Conservation (phyloP, 2,113 vertebrate species). For the Melanotaenia duboulayi region DNA sequence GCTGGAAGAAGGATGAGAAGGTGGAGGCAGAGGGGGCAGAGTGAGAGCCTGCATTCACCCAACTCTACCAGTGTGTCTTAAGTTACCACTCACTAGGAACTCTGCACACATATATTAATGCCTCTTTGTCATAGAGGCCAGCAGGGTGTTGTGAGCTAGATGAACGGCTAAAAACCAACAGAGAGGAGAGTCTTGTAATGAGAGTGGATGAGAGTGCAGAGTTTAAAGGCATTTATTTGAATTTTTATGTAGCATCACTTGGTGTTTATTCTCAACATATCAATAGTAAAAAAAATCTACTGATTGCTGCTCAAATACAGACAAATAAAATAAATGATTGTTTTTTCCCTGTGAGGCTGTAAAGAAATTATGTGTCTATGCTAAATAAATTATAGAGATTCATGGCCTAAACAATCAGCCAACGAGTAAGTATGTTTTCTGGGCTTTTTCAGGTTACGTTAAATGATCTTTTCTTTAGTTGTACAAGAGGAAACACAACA, state of each 20-base stretch:
- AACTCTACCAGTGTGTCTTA: constrained; percentile 54
- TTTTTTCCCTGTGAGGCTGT: too few relatives aligned
- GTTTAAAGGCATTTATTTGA: neutral
- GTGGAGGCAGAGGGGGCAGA: constrained; percentile 47
- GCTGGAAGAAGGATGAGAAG: constrained; percentile 60
- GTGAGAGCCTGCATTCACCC: constrained; percentile 69
- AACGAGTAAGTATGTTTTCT: neutral
- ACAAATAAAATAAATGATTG: too few relatives aligned
- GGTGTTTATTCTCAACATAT: too few relatives aligned
- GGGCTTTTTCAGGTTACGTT: neutral
- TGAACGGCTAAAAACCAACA: constrained; percentile 45
- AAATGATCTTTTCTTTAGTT: neutral
- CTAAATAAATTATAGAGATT: neutral
- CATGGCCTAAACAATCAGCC: rapidly evolving
- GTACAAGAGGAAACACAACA: neutral
- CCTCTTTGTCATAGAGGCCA: constrained; percentile 57
- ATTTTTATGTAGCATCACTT: neutral
- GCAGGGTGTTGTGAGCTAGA: constrained; percentile 31
- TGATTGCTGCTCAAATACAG: too few relatives aligned
- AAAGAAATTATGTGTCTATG: too few relatives aligned
- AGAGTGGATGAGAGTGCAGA: constrained; percentile 21
- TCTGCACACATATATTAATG: constrained; percentile 58
- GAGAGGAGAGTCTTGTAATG: constrained; percentile 37
- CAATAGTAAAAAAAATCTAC: too few relatives aligned
- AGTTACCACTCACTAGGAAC: constrained; percentile 68